These are phyloP conservation scores for Antigone vipio DNA, from an alignment of 2,113 vertebrate species.

Conservation along the genomic window DNA sequence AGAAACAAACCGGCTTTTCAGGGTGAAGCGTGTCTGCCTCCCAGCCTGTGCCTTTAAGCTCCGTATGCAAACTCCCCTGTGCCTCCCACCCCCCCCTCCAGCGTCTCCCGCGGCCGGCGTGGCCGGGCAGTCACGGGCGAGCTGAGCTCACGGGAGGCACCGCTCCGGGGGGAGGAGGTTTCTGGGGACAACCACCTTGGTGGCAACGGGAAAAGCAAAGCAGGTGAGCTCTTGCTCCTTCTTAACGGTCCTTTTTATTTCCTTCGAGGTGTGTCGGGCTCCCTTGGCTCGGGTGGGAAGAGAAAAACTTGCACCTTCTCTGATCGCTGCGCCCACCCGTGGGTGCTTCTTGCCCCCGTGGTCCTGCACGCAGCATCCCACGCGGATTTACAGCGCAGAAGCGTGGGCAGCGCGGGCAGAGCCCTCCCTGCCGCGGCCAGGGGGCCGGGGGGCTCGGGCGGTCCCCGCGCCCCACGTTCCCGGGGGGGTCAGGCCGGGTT, in stretches of 20 bases:
- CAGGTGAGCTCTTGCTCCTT: slow-evolving; percentile 7
- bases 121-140: not conserved
- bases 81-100: not conserved
- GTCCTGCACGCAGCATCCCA: too few species aligned
- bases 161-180: not conserved
- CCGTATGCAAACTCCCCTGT: not conserved
- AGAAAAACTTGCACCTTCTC: not conserved
- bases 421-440: too few species aligned
- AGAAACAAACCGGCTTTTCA: not conserved
- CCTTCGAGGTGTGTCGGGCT: not conserved
- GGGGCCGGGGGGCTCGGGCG: too few species aligned
- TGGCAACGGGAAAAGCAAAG: not conserved
- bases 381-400: too few species aligned
- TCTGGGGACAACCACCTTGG: not conserved
- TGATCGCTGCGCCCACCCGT: accelerated
- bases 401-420: too few species aligned
- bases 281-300: not conserved
- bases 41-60: slow-evolving; percentile 40
- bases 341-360: not conserved
- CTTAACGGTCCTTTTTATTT: not conserved
- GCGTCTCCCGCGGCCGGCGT: not conserved
- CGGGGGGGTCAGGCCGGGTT: too few species aligned
- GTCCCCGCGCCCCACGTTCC: too few species aligned
- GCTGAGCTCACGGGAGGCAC: not conserved
- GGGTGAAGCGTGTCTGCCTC: not conserved